A percentile compares a stretch with the other conserved stretches of the same genome.
Evolutionary conservation across 2,888 invertebrate species (phyloP).

Genomic region (Buathra laborator): DNA sequence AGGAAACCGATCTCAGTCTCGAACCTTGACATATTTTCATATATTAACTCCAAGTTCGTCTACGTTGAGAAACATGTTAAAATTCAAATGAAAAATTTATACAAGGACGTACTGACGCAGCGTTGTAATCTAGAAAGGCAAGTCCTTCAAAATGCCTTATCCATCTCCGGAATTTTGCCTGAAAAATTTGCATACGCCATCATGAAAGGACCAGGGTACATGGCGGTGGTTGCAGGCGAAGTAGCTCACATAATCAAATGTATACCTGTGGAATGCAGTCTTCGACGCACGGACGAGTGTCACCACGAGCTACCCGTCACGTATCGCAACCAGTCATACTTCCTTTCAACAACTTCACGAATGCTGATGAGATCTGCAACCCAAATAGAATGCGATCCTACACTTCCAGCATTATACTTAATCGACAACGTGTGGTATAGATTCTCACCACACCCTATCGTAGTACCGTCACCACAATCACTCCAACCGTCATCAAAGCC

Average conservation of each 20-base stretch:
- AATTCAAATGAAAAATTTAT: slow-evolving; percentile 65
- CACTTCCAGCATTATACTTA: slow-evolving; percentile 65
- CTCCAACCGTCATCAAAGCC: slow-evolving; percentile 49
- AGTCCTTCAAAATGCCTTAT: slow-evolving; percentile 71
- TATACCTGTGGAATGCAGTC: slow-evolving; percentile 65
- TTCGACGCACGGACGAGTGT: slow-evolving; percentile 67
- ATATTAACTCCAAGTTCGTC: slow-evolving; percentile 75
- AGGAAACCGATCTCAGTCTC: neutral
- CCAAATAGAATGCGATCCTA: slow-evolving; percentile 66
- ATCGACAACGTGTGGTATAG: slow-evolving; percentile 68
- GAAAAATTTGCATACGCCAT: slow-evolving; percentile 73
- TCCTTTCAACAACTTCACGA: slow-evolving; percentile 70
- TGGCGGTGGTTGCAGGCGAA: slow-evolving; percentile 72
- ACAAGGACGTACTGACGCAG: slow-evolving; percentile 67
- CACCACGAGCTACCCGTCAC: slow-evolving; percentile 72
- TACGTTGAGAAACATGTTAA: slow-evolving; percentile 73
- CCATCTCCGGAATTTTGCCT: slow-evolving; percentile 69
- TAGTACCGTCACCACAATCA: slow-evolving; percentile 18
- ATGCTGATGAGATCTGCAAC: slow-evolving; percentile 68
- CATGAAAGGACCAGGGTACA: slow-evolving; percentile 71
- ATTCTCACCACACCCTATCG: slow-evolving; percentile 13
- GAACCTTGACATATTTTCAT: slow-evolving; percentile 70
- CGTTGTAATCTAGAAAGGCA: slow-evolving; percentile 72
- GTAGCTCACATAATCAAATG: slow-evolving; percentile 74
- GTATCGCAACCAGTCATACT: slow-evolving; percentile 67